Evolutionary conservation across 2,113 vertebrate species (phyloP), one percentile per base, ranked within the genome.

Genomic region (Prunella fulvescens): DNA sequence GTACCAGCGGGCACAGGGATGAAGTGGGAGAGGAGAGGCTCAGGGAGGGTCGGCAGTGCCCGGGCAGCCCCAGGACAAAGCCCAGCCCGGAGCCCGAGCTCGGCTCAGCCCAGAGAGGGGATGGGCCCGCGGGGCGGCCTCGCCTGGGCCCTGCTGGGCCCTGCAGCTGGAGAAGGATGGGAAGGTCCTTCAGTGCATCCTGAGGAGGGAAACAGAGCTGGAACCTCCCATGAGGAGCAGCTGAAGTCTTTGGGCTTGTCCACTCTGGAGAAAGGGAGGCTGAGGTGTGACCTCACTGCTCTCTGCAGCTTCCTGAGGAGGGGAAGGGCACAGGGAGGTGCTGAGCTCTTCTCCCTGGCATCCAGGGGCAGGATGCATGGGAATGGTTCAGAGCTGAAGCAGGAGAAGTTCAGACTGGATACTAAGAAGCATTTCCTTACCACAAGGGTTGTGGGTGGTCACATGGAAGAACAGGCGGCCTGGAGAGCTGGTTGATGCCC

Each of bases 341-440:
- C 47, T 82, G 40, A 35, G 7, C 42, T 40, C 40, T 45, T 16
- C 12, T 78, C 6, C 9, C 1, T 78, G 47, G 11, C 6, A 24
- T 22, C 65, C 37, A 22, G 33, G n/a, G 22, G 6, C 6, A 37
- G 42, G 12, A 20, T 0, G 0, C 0, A 0, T 16, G n/a, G 44
- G 22, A 62, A 19, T 35, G 20, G 14, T 4, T 72, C 25, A 72
- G 8, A 67, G 18, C 54, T 42, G 25, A 4, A 5, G 0, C 28
- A 40, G 45, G 6, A 6, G 6, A 53, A 3, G 20, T 62, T 61
- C 33, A 62, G 31, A 17, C 20, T 20, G 39, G 25, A 26, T 12
- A 20, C 0, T 6, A 5, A 11, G 26, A 53, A 37, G 14, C 20
- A 37, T 53, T 72, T 62, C 17, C 57, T 62, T 62, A 45, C 13